Evolutionary conservation across 1,140 invertebrate species (phyloP).

Genomic region (Stegodyphus mimosarum): DNA sequence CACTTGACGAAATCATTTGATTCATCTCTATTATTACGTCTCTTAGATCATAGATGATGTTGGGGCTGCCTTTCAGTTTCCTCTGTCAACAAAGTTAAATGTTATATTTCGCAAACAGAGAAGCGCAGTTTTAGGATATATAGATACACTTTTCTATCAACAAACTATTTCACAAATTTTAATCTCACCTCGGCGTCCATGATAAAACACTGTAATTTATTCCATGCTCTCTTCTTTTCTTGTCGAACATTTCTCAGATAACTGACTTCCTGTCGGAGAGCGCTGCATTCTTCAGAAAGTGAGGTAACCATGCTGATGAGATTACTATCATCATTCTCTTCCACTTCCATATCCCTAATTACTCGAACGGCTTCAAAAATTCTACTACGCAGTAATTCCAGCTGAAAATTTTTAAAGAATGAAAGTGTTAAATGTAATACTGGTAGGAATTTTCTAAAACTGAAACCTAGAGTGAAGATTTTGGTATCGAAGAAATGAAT

Average conservation of each 20-base stretch:
- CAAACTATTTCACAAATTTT: not conserved
- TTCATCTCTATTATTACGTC: slow-evolving; percentile 39
- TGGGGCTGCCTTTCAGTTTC: slow-evolving; percentile 34
- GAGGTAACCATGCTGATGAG: slow-evolving; percentile 41
- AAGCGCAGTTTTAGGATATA: not conserved
- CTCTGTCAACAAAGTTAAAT: slow-evolving; percentile 21
- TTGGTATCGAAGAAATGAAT: too few species aligned
- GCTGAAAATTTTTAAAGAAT: not conserved
- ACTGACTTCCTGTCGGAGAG: slow-evolving; percentile 49
- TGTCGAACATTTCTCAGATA: slow-evolving; percentile 54
- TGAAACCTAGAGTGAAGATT: too few species aligned
- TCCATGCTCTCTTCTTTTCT: slow-evolving; percentile 46
- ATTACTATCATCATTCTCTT: slow-evolving; percentile 52
- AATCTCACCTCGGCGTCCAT: slow-evolving; percentile 49
- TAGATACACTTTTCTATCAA: not conserved
- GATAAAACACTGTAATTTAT: slow-evolving; percentile 47
- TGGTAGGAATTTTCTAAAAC: too few species aligned
- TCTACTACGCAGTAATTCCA: slow-evolving; percentile 20
- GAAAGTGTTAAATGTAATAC: too few species aligned
- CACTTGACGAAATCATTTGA: slow-evolving; percentile 24
- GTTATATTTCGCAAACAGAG: not conserved
- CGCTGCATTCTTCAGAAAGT: slow-evolving; percentile 44
- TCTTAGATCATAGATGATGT: slow-evolving; percentile 1
- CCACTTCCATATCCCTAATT: slow-evolving; percentile 51
- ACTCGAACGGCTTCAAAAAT: slow-evolving; percentile 32